Evolutionary conservation across 2,113 vertebrate species (phyloP).

Genomic region (Sinocyclocheilus maitianheensis): DNA sequence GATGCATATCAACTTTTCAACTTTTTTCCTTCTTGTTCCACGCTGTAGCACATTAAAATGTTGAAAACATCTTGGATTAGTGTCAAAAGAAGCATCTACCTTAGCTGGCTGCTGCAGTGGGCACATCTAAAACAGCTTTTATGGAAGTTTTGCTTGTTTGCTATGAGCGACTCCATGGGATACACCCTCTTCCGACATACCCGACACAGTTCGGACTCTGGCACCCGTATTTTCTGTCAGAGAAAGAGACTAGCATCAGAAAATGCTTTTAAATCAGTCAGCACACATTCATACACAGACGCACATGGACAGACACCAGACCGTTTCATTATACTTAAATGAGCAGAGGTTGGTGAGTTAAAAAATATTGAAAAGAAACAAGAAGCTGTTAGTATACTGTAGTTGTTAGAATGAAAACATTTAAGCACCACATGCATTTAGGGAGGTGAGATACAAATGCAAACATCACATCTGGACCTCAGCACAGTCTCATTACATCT

Average conservation of each 20-base stretch:
- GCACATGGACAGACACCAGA: not conserved
- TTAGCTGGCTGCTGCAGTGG: slow-evolving; percentile 90
- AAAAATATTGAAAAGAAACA: not conserved
- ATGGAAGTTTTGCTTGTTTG: slow-evolving; percentile 96
- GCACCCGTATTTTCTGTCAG: slow-evolving; percentile 86
- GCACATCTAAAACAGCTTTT: slow-evolving; percentile 93
- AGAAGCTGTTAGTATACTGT: not conserved
- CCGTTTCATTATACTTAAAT: not conserved
- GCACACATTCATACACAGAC: not conserved
- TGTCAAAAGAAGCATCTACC: slow-evolving; percentile 72
- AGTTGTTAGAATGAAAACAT: not conserved
- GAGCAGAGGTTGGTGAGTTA: not conserved
- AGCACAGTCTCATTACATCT: not conserved
- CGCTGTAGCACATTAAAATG: not conserved
- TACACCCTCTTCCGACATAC: slow-evolving; percentile 94
- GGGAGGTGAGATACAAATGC: not conserved
- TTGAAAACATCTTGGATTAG: not conserved
- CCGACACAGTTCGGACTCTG: slow-evolving; percentile 88
- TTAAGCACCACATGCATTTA: not conserved
- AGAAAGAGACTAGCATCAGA: slow-evolving; percentile 27
- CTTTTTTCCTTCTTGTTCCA: not conserved
- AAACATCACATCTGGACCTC: not conserved
- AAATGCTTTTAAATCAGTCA: not conserved
- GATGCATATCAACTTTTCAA: not conserved
- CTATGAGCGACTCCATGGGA: slow-evolving; percentile 91